Evolutionary conservation across 2,113 vertebrate genomes (phyloP).

Genomic region (Siniperca chuatsi): DNA sequence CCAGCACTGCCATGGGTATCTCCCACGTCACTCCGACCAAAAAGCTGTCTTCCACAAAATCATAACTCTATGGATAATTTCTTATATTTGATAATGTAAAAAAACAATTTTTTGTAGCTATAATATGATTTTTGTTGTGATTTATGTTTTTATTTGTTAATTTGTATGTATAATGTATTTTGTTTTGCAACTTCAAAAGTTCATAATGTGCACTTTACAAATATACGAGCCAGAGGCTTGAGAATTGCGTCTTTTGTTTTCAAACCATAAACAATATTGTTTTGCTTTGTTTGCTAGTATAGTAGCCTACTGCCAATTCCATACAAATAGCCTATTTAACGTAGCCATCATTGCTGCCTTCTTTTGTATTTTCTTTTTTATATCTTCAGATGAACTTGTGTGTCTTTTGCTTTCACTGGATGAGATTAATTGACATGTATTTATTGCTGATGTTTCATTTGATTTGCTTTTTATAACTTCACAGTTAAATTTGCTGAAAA

Average conservation of each 20-base stretch:
- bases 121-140: constrained; percentile 65
- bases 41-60: constrained; percentile 82
- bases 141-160: constrained; percentile 33
- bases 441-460: constrained; percentile 91
- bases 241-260: constrained; percentile 74
- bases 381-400: constrained; percentile 73
- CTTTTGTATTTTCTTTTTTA: constrained; percentile 70
- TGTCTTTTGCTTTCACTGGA: constrained; percentile 82
- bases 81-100: constrained; percentile 69
- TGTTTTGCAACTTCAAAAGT: constrained; percentile 84
- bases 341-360: constrained; percentile 85
- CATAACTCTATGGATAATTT: constrained; percentile 53
- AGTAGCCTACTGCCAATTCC: constrained; percentile 88
- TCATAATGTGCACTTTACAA: constrained; percentile 93
- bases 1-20: constrained; percentile 84
- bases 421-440: constrained; percentile 87
- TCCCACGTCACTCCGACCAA: constrained; percentile 80
- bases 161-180: constrained; percentile 71
- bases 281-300: constrained; percentile 77
- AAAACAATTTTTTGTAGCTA: constrained; percentile 46
- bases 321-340: constrained; percentile 84
- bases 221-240: constrained; percentile 82
- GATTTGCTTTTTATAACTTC: constrained; percentile 87
- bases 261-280: constrained; percentile 58
- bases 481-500: constrained; percentile 83